These are phyloP conservation scores for Silurus lanzhouensis DNA, from an alignment of 2,797 vertebrate species.

Conservation along the genomic window DNA sequence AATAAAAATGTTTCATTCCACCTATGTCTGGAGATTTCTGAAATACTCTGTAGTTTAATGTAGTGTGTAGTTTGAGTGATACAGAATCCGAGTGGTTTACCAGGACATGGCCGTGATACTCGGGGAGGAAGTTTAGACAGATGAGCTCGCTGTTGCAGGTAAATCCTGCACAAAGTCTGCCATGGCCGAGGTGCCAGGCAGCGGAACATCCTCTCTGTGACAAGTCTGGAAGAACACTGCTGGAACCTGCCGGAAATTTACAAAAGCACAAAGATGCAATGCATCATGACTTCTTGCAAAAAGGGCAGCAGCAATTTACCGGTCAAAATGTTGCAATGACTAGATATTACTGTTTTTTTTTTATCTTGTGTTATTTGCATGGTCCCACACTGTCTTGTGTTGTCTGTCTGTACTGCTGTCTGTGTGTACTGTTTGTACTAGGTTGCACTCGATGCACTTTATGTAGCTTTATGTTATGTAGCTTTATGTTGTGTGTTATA, in stretches of 20 bases:
- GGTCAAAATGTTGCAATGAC: background rate
- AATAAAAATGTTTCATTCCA: too few relatives aligned
- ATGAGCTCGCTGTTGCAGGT: slow-evolving; percentile 66
- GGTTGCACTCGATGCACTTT: too few relatives aligned
- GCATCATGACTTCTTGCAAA: background rate
- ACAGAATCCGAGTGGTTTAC: slow-evolving; percentile 60
- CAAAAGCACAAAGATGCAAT: background rate
- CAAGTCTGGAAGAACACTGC: slow-evolving; percentile 50
- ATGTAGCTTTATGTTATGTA: too few relatives aligned
- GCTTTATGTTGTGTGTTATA: too few relatives aligned
- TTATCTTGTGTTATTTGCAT: too few relatives aligned
- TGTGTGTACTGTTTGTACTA: too few relatives aligned
- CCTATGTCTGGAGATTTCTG: too few relatives aligned
- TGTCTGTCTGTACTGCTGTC: too few relatives aligned
- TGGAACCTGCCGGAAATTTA: slow-evolving; percentile 56
- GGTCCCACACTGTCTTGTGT: too few relatives aligned
- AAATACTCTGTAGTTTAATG: background rate
- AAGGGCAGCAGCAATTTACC: background rate
- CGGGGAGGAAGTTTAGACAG: slow-evolving; percentile 64
- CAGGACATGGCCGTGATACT: slow-evolving; percentile 62
- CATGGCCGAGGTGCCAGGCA: slow-evolving; percentile 76
- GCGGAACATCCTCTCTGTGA: slow-evolving; percentile 75
- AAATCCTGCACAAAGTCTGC: slow-evolving; percentile 75
- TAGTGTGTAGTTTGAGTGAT: background rate
- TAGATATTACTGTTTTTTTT: too few relatives aligned